phyloP scores from a whole-genome alignment of 2,113 vertebrate genomes.

The Gavialis gangeticus region DNA sequence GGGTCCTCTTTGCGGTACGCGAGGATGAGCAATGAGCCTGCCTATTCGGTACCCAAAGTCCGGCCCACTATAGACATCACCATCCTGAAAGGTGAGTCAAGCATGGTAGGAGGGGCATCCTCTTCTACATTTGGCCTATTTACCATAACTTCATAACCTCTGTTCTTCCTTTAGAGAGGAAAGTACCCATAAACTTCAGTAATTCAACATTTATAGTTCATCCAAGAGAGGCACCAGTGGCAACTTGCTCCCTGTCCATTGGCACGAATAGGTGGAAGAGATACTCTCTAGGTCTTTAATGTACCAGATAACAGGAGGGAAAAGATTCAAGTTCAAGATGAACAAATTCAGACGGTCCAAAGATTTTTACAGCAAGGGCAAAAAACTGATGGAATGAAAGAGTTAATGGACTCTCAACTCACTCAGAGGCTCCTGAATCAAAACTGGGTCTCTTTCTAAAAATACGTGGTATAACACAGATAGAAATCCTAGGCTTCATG shows the following conservation, averaged over 20 bases:
- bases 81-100: conserved; percentile 87
- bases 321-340: neutral
- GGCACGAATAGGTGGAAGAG: too few relatives aligned
- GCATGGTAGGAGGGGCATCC: accelerated
- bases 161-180: accelerated
- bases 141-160: neutral
- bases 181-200: neutral
- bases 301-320: neutral
- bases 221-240: neutral
- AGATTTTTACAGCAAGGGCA: neutral
- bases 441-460: neutral
- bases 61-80: conserved; percentile 86
- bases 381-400: neutral
- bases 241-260: neutral
- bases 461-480: neutral
- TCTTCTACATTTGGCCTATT: accelerated
- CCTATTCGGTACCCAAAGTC: conserved; percentile 75
- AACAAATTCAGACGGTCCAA: neutral
- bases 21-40: neutral
- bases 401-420: neutral
- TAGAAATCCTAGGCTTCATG: neutral
- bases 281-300: neutral
- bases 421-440: neutral
- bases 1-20: neutral
- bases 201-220: neutral